These are phyloP conservation scores for Pseudolycoriella hygida DNA, from an alignment of 2,888 invertebrate genomes.

Conservation along the genomic window DNA sequence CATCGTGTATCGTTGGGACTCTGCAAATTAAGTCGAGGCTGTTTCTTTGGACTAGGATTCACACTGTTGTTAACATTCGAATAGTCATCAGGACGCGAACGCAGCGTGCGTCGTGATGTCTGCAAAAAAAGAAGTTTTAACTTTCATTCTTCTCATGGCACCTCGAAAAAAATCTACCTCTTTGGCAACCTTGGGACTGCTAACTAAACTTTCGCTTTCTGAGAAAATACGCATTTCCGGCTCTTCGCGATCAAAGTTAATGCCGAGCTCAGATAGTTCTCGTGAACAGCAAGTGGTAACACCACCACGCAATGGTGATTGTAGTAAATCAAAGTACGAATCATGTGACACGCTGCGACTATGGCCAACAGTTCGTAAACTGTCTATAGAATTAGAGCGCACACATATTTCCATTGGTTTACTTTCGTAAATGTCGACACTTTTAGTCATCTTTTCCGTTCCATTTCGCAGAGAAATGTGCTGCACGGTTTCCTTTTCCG, in stretches of 20 bases:
- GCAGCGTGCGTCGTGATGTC: conserved; percentile 31
- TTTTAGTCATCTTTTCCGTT: conserved; percentile 22
- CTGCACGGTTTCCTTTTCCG: neutral
- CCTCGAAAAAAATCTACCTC: conserved; percentile 9
- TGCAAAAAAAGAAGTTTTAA: conserved; percentile 16
- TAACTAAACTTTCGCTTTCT: conserved; percentile 60
- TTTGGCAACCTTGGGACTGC: conserved; percentile 35
- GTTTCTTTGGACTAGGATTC: conserved; percentile 43
- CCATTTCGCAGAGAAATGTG: conserved; percentile 4
- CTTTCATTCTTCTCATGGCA: neutral
- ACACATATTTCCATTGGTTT: conserved; percentile 28
- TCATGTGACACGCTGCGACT: conserved; percentile 76
- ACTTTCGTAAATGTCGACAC: conserved; percentile 25
- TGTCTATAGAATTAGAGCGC: conserved; percentile 28
- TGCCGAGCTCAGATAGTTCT: conserved; percentile 67
- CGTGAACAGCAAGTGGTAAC: conserved; percentile 29
- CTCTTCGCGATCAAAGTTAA: conserved; percentile 71
- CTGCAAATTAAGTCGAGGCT: conserved; percentile 32
- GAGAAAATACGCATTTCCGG: conserved; percentile 74
- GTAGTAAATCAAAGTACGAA: conserved; percentile 64
- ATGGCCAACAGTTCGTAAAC: conserved; percentile 27
- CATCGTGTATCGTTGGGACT: conserved; percentile 17
- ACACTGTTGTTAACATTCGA: conserved; percentile 34
- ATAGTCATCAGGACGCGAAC: conserved; percentile 37
- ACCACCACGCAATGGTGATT: conserved; percentile 27